Evolutionary conservation across 2,113 vertebrate genomes (phyloP), one percentile per base, ranked within the genome.

Genomic region (Actenoides lindsayi): DNA sequence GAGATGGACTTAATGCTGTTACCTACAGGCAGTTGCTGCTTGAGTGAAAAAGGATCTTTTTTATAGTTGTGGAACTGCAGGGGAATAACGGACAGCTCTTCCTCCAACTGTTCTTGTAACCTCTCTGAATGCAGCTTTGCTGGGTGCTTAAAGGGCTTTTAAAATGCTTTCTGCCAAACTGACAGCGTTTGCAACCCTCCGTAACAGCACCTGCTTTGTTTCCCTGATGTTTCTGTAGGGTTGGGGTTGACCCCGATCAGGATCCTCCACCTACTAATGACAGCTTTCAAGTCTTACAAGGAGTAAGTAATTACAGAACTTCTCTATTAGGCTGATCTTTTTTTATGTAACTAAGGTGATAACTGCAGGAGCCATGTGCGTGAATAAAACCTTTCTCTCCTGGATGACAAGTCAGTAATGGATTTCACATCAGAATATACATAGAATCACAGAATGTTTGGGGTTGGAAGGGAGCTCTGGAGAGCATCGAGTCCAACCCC

Each of bases 241-340:
- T 99, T 85, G 99, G 99, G n/a, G 99, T 99, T 96, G 99, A 99
- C 90, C 98, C 99, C 74, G 99, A 99, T 97, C 98, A 99, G 95
- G 99, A 99, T 97, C 98, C 98, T 69, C 99, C 99, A 92, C 98
- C 97, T 48, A 99, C 98, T 96, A 98, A 98, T 19, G 99, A 99
- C 98, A 99, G 98, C 97, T 99, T 99, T 98, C 99, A 99, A 98
- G 99, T 99, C 95, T 98, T 99, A 85, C 99, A 99, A 97, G 98
- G 98, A 97, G 99, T 99, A 98, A 99, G 99, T 98, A 93, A 96
- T 83, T 54, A 63, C 20, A 9, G 76, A 86, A 88, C 59, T 87
- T 96, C 96, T 64, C 85, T 97, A 33, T 65, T n/a, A 73, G 64
- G 59, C 62, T 94, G 37, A 17, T 92, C 46, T 78, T 78, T 25